phyloP scores from a whole-genome alignment of 2,888 invertebrate species.

The Caenorhabditis becei region DNA sequence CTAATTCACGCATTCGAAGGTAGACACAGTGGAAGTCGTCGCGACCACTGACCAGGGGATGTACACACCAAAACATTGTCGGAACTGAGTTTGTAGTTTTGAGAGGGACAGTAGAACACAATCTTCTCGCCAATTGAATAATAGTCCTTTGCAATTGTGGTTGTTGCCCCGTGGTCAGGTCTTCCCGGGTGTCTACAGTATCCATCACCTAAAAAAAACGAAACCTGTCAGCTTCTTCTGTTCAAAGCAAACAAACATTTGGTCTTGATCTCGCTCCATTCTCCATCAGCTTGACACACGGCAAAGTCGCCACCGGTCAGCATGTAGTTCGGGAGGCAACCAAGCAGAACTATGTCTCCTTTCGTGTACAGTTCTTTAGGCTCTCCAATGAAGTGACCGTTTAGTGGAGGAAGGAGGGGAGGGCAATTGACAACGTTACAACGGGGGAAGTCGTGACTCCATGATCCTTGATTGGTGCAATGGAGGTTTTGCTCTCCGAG shows the following conservation, averaged over 20 bases:
- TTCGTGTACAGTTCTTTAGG: constrained; percentile 64
- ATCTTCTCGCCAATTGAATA: constrained; percentile 78
- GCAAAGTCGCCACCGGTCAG: constrained; percentile 93
- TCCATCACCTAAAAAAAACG: constrained; percentile 63
- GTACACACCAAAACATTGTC: constrained; percentile 78
- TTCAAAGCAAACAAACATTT: constrained; percentile 64
- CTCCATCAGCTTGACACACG: constrained; percentile 91
- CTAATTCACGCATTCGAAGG: constrained; percentile 56
- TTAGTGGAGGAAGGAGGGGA: constrained; percentile 64
- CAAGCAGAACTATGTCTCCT: constrained; percentile 86
- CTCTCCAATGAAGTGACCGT: constrained; percentile 70
- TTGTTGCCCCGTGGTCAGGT: constrained; percentile 75
- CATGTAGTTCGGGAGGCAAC: constrained; percentile 91
- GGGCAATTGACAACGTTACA: constrained; percentile 73
- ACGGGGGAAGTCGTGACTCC: constrained; percentile 76
- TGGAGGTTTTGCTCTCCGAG: constrained; percentile 75
- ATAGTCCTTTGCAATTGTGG: constrained; percentile 73
- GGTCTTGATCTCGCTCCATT: constrained; percentile 85
- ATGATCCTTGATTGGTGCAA: constrained; percentile 75
- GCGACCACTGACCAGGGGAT: constrained; percentile 69
- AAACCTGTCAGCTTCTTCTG: constrained; percentile 6
- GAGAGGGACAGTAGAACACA: constrained; percentile 77
- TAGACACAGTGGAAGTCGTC: constrained; percentile 66
- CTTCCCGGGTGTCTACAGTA: constrained; percentile 75
- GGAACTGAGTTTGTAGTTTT: constrained; percentile 71